Evolutionary conservation across 2,113 vertebrate genomes (phyloP).

Genomic region (Eretmochelys imbricata): DNA sequence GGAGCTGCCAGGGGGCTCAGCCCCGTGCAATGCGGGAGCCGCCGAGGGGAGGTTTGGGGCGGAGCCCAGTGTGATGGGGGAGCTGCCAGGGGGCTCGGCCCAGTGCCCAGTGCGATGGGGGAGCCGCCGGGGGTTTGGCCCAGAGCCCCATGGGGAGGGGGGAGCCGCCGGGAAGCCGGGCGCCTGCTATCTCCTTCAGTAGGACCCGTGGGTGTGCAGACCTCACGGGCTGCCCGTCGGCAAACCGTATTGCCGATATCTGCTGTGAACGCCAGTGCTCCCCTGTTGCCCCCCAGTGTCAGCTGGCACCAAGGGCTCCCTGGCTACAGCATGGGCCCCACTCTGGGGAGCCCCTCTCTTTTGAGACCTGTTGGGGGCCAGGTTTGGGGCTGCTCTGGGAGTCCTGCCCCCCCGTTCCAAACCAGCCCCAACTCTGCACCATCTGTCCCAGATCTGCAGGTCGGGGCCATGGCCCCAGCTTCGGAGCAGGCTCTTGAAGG

Average conservation of each 20-base stretch:
- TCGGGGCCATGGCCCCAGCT: too few relatives aligned
- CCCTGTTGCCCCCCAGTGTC: not conserved
- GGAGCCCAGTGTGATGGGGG: too few relatives aligned
- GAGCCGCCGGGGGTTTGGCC: not conserved
- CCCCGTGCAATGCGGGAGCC: too few relatives aligned
- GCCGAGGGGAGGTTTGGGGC: too few relatives aligned
- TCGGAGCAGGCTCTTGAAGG: too few relatives aligned
- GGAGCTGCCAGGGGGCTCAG: fast-evolving
- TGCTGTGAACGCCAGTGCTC: too few relatives aligned
- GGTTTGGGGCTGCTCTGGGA: not conserved
- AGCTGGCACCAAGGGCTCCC: not conserved
- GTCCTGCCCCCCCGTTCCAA: not conserved
- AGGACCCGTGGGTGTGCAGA: not conserved
- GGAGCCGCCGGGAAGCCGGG: fast-evolving
- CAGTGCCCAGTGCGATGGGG: too few relatives aligned
- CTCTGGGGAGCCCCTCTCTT: too few relatives aligned
- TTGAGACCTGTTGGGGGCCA: too few relatives aligned
- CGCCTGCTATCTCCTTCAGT: not conserved
- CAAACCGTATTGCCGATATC: not conserved
- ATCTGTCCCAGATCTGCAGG: not conserved
- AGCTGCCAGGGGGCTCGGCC: too few relatives aligned
- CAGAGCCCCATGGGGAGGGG: too few relatives aligned
- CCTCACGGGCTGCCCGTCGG: too few relatives aligned
- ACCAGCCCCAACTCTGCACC: not conserved
- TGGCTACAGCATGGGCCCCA: not conserved